Evolutionary conservation across 2,797 vertebrate genomes (phyloP).

Genomic region (Semaprochilodus insignis): DNA sequence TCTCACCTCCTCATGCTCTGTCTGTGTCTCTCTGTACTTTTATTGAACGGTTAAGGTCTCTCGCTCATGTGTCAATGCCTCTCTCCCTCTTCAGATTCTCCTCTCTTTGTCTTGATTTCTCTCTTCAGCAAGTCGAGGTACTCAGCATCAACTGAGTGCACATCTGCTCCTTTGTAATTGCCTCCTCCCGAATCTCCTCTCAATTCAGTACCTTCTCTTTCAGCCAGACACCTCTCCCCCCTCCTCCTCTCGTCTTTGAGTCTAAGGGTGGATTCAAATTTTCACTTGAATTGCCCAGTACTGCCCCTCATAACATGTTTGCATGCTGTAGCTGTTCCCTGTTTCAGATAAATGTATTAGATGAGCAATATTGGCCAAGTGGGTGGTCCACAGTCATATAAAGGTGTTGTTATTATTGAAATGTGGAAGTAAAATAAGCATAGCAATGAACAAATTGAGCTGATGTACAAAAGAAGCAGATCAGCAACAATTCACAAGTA

Average conservation of each 20-base stretch:
- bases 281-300: background rate
- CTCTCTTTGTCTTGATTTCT: constrained; percentile 55
- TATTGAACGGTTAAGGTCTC: constrained; percentile 37
- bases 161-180: constrained; percentile 75
- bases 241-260: constrained; percentile 29
- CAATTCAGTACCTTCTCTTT: constrained; percentile 61
- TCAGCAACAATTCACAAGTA: too few species aligned
- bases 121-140: constrained; percentile 30
- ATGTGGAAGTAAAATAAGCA: too few species aligned
- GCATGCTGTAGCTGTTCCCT: background rate
- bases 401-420: too few species aligned
- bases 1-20: constrained; percentile 44
- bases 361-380: too few species aligned
- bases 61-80: constrained; percentile 22
- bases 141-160: constrained; percentile 67
- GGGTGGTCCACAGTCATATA: too few species aligned
- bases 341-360: background rate
- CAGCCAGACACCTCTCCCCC: constrained; percentile 21
- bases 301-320: background rate
- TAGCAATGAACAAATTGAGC: too few species aligned
- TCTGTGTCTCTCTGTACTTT: constrained; percentile 38
- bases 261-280: constrained; percentile 2
- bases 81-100: constrained; percentile 22
- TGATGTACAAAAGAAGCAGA: too few species aligned
- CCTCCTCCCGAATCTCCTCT: constrained; percentile 57